phyloP scores from a whole-genome alignment of 1,140 invertebrate species.

The Streblospio benedicti region DNA sequence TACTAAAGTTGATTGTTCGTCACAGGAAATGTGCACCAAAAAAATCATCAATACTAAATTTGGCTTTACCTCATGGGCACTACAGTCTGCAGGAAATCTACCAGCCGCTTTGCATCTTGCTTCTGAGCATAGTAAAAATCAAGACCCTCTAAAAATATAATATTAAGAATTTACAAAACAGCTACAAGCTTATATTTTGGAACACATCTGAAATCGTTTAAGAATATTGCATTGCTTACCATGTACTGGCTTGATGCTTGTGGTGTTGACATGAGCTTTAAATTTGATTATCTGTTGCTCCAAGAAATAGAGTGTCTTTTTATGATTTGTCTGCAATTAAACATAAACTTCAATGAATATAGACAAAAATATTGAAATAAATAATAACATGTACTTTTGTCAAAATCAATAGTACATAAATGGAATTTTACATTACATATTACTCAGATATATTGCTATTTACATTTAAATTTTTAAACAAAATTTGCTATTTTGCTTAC shows the following conservation, averaged over 20 bases:
- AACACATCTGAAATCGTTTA: no score
- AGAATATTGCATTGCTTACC: no score
- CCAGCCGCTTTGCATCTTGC: slow-evolving; percentile 84
- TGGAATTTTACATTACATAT: not conserved
- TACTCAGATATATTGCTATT: no score
- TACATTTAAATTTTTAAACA: no score
- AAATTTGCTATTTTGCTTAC: no score
- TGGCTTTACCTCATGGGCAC: slow-evolving; percentile 58
- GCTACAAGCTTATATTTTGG: no score
- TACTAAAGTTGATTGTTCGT: no score
- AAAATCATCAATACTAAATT: not conserved
- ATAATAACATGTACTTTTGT: not conserved
- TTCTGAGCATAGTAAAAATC: slow-evolving; percentile 92
- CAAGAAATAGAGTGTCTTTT: slow-evolving; percentile 96
- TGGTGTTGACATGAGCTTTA: slow-evolving; percentile 72
- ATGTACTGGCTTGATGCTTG: slow-evolving; percentile 87
- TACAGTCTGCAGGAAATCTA: slow-evolving; percentile 81
- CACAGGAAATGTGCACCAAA: slow-evolving; percentile 3
- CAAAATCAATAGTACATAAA: not conserved
- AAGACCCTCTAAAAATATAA: slow-evolving; percentile 67
- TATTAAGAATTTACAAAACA: slow-evolving; percentile 5
- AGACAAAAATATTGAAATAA: slow-evolving; percentile 7
- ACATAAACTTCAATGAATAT: not conserved
- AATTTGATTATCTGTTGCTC: slow-evolving; percentile 96
- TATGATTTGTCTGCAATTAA: slow-evolving; percentile 74